phyloP scores from a whole-genome alignment of 2,113 vertebrate species.

The Meles meles region DNA sequence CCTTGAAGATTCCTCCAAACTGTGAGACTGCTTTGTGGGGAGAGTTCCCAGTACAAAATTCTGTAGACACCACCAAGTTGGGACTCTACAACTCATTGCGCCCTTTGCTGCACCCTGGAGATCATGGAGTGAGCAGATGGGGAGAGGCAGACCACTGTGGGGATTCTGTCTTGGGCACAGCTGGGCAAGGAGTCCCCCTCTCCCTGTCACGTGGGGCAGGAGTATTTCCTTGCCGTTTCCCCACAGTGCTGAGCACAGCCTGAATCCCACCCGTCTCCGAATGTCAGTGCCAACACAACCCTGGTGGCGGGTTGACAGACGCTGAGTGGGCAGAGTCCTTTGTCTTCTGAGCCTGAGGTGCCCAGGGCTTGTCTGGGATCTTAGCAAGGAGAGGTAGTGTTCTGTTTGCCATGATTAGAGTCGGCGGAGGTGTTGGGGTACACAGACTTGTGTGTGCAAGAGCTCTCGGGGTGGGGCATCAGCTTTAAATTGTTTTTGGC shows the following conservation, averaged over 20 bases:
- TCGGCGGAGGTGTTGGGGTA: not conserved
- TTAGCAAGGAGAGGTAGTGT: not conserved
- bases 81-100: not conserved
- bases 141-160: not conserved
- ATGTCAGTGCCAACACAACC: not conserved
- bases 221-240: not conserved
- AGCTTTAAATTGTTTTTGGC: not conserved
- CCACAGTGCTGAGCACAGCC: fast-evolving
- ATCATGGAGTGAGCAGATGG: not conserved
- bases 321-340: not conserved
- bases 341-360: not conserved
- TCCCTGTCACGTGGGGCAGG: not conserved
- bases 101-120: not conserved
- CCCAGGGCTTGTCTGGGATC: not conserved
- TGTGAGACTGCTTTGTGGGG: not conserved
- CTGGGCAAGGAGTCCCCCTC: not conserved
- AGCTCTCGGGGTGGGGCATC: not conserved
- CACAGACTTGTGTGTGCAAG: not conserved
- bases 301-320: not conserved
- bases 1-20: not conserved
- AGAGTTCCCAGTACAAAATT: not conserved
- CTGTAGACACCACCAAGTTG: not conserved
- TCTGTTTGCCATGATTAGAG: not conserved
- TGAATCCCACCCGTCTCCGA: not conserved
- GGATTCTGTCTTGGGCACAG: not conserved